phyloP scores from a whole-genome alignment of 2,888 invertebrate species.

The Cephus spinipes region DNA sequence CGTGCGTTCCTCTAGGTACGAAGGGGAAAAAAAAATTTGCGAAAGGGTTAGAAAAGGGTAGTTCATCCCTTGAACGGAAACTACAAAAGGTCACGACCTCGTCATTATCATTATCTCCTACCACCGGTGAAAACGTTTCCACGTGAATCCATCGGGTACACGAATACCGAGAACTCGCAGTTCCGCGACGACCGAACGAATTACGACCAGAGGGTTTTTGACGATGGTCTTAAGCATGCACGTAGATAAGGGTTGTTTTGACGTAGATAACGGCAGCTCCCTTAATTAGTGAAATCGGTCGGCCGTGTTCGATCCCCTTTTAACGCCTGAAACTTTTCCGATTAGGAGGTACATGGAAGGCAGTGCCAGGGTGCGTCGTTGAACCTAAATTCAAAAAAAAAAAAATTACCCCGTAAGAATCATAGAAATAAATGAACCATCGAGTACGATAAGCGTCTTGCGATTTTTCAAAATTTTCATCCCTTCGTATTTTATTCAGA shows the following conservation, averaged over 20 bases:
- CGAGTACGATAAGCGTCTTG: background rate
- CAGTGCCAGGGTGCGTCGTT: background rate
- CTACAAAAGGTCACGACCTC: no score
- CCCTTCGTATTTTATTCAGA: no score
- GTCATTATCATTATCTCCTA: background rate
- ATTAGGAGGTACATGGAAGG: background rate
- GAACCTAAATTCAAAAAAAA: background rate
- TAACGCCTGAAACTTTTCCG: background rate
- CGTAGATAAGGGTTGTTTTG: background rate
- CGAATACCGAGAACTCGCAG: background rate
- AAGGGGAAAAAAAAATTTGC: no score
- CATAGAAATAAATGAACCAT: background rate
- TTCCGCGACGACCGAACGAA: background rate
- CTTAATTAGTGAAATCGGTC: background rate
- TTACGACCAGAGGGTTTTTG: background rate
- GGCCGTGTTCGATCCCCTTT: background rate
- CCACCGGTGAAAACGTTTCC: background rate
- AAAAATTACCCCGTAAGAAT: background rate
- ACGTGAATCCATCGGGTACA: background rate
- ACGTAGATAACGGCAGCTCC: background rate
- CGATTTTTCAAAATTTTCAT: background rate
- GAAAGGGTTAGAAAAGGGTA: no score
- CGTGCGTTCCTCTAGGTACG: background rate
- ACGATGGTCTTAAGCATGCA: background rate
- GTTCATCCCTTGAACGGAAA: no score